phyloP scores from a whole-genome alignment of 2,113 vertebrate species.

The Sapayoa aenigma region DNA sequence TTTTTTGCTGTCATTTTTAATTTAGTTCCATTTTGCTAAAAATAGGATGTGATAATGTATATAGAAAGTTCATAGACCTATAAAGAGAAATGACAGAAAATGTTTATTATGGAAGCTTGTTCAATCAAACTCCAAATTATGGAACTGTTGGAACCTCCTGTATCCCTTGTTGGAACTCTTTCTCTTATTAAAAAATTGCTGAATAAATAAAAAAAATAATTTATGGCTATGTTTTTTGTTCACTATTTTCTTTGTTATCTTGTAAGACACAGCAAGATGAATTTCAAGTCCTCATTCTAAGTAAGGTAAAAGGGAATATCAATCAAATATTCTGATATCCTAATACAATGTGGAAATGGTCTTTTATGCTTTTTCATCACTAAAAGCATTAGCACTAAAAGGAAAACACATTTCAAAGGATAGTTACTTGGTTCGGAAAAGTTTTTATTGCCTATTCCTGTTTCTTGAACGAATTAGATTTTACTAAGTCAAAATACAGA shows the following conservation, averaged over 20 bases:
- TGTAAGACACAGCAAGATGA: neutral
- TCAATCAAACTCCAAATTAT: neutral
- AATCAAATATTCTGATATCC: neutral
- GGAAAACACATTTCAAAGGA: neutral
- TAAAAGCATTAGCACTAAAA: neutral
- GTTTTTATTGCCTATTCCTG: neutral
- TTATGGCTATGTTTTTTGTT: accelerated
- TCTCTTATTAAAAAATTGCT: neutral
- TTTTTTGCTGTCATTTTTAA: neutral
- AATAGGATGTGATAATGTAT: neutral
- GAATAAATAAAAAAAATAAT: neutral
- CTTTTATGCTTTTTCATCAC: neutral
- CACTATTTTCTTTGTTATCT: neutral
- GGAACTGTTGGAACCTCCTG: neutral
- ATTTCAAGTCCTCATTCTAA: neutral
- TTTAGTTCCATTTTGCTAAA: neutral
- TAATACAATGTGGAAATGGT: neutral
- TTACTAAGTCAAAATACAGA: neutral
- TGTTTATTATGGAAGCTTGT: neutral
- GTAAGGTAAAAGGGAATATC: neutral
- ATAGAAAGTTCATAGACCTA: neutral
- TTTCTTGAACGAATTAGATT: neutral
- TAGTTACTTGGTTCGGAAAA: neutral
- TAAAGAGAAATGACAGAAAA: neutral
- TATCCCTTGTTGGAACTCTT: neutral